Base-by-base conservation (phyloP, 1,140 invertebrate genomes). In the Zaprionus capensis region DNA sequence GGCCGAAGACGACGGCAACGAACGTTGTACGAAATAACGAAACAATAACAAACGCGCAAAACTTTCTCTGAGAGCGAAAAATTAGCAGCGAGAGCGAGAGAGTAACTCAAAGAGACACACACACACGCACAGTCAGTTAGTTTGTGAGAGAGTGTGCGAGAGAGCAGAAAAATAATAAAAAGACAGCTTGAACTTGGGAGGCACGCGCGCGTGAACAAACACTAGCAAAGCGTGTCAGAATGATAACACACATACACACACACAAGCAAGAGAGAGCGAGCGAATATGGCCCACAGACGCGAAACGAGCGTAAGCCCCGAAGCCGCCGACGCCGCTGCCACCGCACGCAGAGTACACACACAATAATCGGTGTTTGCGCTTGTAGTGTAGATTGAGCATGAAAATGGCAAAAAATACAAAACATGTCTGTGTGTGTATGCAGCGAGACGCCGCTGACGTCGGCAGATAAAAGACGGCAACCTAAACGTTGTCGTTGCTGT, bases 1-100 rank as follows among this genome's bases (percentile, higher is more conserved):
- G 59, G 57, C 53, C 49, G 65, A 67, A 61, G 82, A 63, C 68
- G 76, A 87, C 58, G 58, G 3, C 84, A 77, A 80, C 79, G 82
- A 85, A 85, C 67, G 74, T 63, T 76, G 49, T 61, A 76, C 85
- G 81, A 80, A 88, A 90, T 88, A 88, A 85, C 85, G 86, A 88
- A 88, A 88, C 85, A 88, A 88, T 88, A 88, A 88, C 85, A 88
- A 88, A 88, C 85, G 78, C 81, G 86, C 85, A 78, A 88, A 88
- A 88, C 85, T 88, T 88, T 88, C 85, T 88, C 86, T 84, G 81
- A 81, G 82, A 63, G 76, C 63, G 56, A 36, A 24, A 76, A 41
- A 58, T 14, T 14, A 65, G 58, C 17, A 68, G 67, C 14, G 36
- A 62, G 41, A 65, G 20, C 55, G 51, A 38, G 70, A 31, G 63